Evolutionary conservation across 2,797 vertebrate genomes (phyloP), one percentile per base, ranked within the genome.

Genomic region (Enteromius viviparus): DNA sequence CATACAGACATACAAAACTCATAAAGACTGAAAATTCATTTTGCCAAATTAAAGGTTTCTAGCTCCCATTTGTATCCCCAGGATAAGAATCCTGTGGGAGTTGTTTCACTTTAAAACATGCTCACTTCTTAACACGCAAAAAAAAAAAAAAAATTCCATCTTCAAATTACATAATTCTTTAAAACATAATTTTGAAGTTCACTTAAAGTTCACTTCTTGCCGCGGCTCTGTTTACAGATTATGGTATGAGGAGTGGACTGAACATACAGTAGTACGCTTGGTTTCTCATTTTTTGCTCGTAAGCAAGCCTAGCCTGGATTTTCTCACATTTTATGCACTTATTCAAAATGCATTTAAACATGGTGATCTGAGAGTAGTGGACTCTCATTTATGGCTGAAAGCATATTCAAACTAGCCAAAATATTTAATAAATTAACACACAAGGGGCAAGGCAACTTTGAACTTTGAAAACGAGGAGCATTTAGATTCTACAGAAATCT

Each of bases 21-120:
- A 42, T 10, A 83, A 75, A 83, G 78, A 76, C 29, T 64, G 80
- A 53, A 21, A 34, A 23, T 17, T 6, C 37, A 37, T 58, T 62
- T 72, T 34, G 58, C 26, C 17, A 10, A 81, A 72, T 60, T 51
- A 47, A 49, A 81, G 12, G 37, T n/a, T 37, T 78, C 17, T 65
- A 32, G 45, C 17, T 71, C 68, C 69, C 40, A 23, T 23, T 49
- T 40, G 15, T 53, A 79, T 23, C 29, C 76, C 42, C 55, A 72
- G 45, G 45, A 81, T 51, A 34, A 51, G 1, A 72, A 34, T 62
- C 32, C 4, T 4, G 53, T 45, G 42, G 42, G 60, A 76, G 49
- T 45, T 17, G 72, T 76, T 68, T 82, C 66, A n/a, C 47, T 66
- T 76, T 45, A 55, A 69, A 83, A 69, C 81, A 77, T 83, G 80